Conservation (phyloP, 2,113 vertebrate species). For the Capra hircus region DNA sequence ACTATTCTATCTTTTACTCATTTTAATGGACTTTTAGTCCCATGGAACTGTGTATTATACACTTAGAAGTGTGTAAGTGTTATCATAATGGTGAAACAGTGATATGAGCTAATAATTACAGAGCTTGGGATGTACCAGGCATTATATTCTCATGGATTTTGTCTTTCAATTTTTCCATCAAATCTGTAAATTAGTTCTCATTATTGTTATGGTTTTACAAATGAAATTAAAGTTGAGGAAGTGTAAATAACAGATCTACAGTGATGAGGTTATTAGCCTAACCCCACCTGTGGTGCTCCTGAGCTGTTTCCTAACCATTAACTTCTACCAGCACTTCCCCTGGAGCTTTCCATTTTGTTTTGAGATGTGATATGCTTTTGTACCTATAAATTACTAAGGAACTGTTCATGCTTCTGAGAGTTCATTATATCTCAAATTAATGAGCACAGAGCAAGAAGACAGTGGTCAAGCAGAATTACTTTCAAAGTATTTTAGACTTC, state of each 20-base stretch:
- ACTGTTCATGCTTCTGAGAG: not conserved
- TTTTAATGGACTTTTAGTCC: not conserved
- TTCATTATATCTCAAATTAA: not conserved
- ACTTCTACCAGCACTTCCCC: not conserved
- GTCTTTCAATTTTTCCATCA: not conserved
- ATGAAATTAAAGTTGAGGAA: not conserved
- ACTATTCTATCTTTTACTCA: conserved; percentile 12
- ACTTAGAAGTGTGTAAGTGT: not conserved
- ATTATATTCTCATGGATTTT: not conserved
- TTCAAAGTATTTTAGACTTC: not conserved
- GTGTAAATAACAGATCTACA: not conserved
- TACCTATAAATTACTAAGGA: not conserved
- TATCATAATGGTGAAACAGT: not conserved
- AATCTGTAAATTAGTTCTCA: not conserved
- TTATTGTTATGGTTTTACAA: not conserved
- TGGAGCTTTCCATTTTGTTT: not conserved
- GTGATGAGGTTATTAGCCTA: not conserved
- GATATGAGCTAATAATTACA: not conserved
- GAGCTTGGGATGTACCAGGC: not conserved
- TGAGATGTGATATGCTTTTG: not conserved
- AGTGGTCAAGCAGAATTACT: not conserved
- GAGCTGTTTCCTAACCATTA: not conserved
- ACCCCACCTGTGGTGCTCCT: not conserved
- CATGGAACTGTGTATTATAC: not conserved
- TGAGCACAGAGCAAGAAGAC: not conserved